Conservation (phyloP, 1,140 invertebrate species). For the Artemia franciscana region DNA sequence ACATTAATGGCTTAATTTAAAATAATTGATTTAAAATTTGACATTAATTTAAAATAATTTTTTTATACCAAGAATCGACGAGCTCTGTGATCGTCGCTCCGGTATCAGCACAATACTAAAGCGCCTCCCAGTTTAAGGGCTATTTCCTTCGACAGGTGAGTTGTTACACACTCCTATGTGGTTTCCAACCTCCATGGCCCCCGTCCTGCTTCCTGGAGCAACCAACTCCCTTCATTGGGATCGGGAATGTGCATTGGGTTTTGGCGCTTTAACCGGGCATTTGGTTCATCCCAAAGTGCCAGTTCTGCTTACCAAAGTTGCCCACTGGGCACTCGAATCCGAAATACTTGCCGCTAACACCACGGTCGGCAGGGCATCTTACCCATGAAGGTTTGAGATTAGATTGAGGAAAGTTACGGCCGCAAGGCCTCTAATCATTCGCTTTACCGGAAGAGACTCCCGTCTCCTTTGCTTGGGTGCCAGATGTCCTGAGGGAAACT, state of each 20-base stretch:
- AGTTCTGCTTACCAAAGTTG: conserved; percentile 80
- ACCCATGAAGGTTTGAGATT: no score
- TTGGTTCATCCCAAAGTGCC: conserved; percentile 65
- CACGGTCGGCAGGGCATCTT: no score
- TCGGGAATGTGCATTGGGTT: conserved; percentile 35
- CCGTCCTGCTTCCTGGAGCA: conserved; percentile 62
- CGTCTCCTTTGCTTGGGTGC: no score
- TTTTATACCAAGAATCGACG: not conserved
- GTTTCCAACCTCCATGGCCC: conserved; percentile 73
- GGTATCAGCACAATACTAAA: conserved; percentile 48
- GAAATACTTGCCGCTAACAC: no score
- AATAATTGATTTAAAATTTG: no score
- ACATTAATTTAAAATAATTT: no score
- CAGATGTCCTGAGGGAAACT: no score
- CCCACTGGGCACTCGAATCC: conserved; percentile 54
- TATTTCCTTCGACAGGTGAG: conserved; percentile 68
- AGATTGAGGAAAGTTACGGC: no score
- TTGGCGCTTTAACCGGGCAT: conserved; percentile 45
- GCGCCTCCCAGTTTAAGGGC: conserved; percentile 77
- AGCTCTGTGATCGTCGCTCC: conserved; percentile 23
- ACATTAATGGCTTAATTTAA: no score
- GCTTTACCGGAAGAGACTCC: no score
- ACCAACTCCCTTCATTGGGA: conserved; percentile 64
- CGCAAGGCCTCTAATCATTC: no score
- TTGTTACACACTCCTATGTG: conserved; percentile 67